Base-by-base conservation (phyloP, 2,797 vertebrate genomes). In the Acestrorhynchus altus region DNA sequence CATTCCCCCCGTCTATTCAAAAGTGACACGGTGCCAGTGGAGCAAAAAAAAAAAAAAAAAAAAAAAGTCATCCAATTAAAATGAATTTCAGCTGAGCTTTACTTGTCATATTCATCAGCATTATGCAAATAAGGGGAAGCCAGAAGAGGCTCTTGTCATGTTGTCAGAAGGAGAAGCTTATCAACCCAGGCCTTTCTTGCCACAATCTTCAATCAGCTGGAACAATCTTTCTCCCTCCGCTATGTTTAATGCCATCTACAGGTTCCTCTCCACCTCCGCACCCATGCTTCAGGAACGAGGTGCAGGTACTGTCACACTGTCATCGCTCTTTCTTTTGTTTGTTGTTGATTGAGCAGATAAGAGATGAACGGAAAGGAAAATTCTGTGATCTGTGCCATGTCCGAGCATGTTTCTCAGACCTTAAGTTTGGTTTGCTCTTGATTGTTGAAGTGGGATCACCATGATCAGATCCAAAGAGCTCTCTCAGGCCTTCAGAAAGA, bases 41-140 rank as follows among this genome's bases (percentile, higher is more conserved):
- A 28, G 6, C 26, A 22, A 22, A 54, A 20, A 26, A 26, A 46
- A 35, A 18, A 13, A n/a, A 8, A 28, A 51, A 13, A 13, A 10
- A 77, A 22, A 69, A 63, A 76, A 71, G 70, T 47, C 44, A 42
- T 46, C 72, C 54, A 69, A 80, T 84, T 78, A 72, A 78, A 74
- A 76, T 51, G 49, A 65, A 60, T 74, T 67, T 61, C 63, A 77
- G 46, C 42, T 40, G 13, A 72, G 66, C 61, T 80, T 71, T 26
- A 61, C 70, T 64, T 80, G 57, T 26, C 72, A 67, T 46, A 73
- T 73, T 78, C 67, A 71, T 84, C 60, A 78, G 26, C 49, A 47
- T 65, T 64, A 83, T 73, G 64, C 59, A 76, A 72, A 83, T 74
- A 35, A 60, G 22, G 11, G 39, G 11, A 40, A 20, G 57, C 70